phyloP scores from a whole-genome alignment of 64 coral and sea anemone genomes.

The Anthopleura sola region DNA sequence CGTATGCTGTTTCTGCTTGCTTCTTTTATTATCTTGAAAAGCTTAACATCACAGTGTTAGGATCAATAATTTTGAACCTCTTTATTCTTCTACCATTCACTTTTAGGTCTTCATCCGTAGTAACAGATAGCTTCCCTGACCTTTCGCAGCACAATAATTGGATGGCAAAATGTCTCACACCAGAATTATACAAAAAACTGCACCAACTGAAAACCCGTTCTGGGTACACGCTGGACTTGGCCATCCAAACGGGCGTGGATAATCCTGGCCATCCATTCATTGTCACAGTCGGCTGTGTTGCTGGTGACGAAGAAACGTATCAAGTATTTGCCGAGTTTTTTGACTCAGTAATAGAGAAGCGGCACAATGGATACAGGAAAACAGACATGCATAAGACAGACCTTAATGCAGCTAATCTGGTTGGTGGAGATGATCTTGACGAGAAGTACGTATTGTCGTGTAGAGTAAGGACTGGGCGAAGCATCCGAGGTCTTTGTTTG shows the following conservation, averaged over 20 bases:
- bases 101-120: not conserved
- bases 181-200: constrained; percentile 46
- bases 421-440: constrained; percentile 83
- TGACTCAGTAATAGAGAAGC: constrained; percentile 78
- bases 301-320: constrained; percentile 83
- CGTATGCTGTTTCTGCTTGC: too few relatives aligned
- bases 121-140: constrained; percentile 46
- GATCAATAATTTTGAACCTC: not conserved
- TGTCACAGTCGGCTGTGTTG: constrained; percentile 77
- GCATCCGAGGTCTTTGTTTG: constrained; percentile 72
- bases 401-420: constrained; percentile 74
- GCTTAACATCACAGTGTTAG: not conserved
- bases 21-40: not conserved
- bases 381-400: constrained; percentile 88
- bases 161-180: constrained; percentile 79
- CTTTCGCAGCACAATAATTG: constrained; percentile 83
- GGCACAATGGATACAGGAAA: constrained; percentile 82
- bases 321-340: constrained; percentile 68
- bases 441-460: constrained; percentile 79
- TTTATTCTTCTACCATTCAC: not conserved
- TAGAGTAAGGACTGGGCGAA: constrained; percentile 84
- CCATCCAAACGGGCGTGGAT: constrained; percentile 84
- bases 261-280: constrained; percentile 95
- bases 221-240: constrained; percentile 65
- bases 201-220: constrained; percentile 50